Evolutionary conservation across 2,113 vertebrate genomes (phyloP).

Genomic region (Pandion haliaetus): DNA sequence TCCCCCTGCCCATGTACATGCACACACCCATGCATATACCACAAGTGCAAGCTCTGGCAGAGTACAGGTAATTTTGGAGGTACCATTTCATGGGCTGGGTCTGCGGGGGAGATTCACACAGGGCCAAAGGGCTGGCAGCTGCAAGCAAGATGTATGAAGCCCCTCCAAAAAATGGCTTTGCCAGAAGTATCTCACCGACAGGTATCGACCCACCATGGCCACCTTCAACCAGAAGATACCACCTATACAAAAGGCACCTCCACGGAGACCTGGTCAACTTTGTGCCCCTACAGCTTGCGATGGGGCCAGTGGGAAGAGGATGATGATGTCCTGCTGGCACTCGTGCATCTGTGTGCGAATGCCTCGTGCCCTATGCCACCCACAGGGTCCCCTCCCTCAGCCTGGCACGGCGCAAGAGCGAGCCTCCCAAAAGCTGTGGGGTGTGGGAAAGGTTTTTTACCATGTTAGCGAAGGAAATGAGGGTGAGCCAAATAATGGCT

Average conservation of each 20-base stretch:
- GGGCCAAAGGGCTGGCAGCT: neutral
- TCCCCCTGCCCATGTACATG: neutral
- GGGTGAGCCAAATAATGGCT: neutral
- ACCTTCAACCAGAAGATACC: neutral
- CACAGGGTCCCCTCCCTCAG: neutral
- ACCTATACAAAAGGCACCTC: neutral
- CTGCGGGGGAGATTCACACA: neutral
- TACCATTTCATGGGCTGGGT: neutral
- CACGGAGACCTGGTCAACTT: neutral
- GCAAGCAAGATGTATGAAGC: neutral
- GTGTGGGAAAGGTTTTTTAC: neutral
- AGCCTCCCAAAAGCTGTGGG: neutral
- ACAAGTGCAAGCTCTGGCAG: neutral
- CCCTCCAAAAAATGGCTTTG: neutral
- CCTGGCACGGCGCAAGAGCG: fast-evolving
- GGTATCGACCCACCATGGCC: neutral
- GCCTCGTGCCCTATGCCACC: neutral
- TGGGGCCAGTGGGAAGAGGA: neutral
- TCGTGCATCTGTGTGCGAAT: neutral
- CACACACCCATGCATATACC: fast-evolving
- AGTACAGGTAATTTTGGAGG: neutral
- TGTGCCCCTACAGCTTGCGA: neutral
- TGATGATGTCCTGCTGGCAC: neutral
- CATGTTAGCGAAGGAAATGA: fast-evolving
- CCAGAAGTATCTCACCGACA: neutral